These are phyloP conservation scores for Drosophila carrolli DNA, from an alignment of 1,140 invertebrate species.

Conservation along the genomic window DNA sequence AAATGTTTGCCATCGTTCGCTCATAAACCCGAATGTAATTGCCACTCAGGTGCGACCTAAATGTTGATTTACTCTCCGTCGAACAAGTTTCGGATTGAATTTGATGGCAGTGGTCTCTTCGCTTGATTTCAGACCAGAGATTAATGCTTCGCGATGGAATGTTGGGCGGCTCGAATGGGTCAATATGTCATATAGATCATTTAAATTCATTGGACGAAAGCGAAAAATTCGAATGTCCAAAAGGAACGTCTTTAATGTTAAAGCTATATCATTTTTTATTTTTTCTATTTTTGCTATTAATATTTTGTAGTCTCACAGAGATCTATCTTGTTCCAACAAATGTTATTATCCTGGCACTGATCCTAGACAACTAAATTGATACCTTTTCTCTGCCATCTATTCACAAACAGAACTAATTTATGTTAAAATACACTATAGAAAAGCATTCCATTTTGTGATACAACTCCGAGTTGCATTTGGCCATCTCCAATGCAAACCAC, in stretches of 20 bases:
- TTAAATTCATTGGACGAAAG: too few relatives aligned
- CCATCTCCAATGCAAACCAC: neutral
- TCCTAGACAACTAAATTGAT: neutral
- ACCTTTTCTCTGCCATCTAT: too few relatives aligned
- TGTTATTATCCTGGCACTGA: neutral
- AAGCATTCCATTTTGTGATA: neutral
- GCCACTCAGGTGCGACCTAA: conserved; percentile 53
- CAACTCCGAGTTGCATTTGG: too few relatives aligned
- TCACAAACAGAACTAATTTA: too few relatives aligned
- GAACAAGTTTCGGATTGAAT: conserved; percentile 17
- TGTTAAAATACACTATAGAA: neutral
- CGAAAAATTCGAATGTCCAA: too few relatives aligned
- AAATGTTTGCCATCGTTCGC: conserved; percentile 63
- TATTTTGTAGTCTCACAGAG: too few relatives aligned
- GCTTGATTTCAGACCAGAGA: neutral
- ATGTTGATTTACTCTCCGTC: conserved; percentile 26
- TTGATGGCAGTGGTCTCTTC: neutral
- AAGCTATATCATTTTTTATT: too few relatives aligned
- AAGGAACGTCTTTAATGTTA: too few relatives aligned
- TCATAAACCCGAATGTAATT: conserved; percentile 71
- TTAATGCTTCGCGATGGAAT: neutral
- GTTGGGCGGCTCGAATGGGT: neutral
- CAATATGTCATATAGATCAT: too few relatives aligned
- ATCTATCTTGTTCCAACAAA: too few relatives aligned
- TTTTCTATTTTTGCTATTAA: too few relatives aligned